Evolutionary conservation across 2,113 vertebrate species (phyloP), one percentile per base, ranked within the genome.

Genomic region (Caretta caretta): DNA sequence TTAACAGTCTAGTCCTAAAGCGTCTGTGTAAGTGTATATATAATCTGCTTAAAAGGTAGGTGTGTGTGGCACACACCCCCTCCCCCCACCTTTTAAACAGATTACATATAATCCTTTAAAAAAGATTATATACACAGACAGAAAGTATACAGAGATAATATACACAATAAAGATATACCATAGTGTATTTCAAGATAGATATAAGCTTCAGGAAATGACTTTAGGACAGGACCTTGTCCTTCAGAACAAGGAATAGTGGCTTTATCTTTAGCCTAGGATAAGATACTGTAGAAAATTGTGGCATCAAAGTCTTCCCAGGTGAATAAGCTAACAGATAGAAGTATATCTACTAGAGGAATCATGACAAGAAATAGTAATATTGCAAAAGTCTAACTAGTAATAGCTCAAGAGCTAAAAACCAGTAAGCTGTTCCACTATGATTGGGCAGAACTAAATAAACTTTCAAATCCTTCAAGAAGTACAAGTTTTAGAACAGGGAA

Each of bases 391-490:
- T 91, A 88, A 91, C 53, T 50, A 93, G 56, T 53, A 48, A 86
- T 42, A 91, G 22, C 81, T 92, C 46, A 9, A 48, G 59, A 65
- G 31, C 62, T 69, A 69, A 69, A 69, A 69, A 17, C 35, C 31
- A 35, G 14, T 65, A 35, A 65, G 12, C 62, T n/a, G 92, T 96
- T 93, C 78, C 89, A 51, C 27, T 79, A 78, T 53, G 83, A 90
- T 92, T 94, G 92, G 94, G 87, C 81, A 96, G 95, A 95, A 94
- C n/a, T 93, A 96, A 93, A 88, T 1, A 93, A 75, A 48, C 62
- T 93, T 94, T 83, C 56, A 96, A 96, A 96, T 86, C 78, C 59
- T 76, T 86, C 88, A 88, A 95, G 94, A 97, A 97, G 54, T 81
- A 65, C 50, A 59, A 85, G 94, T 87, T 54, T 94, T 92, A 87